Conservation (phyloP, 2,797 vertebrate genomes). For the Gambusia yucatana region DNA sequence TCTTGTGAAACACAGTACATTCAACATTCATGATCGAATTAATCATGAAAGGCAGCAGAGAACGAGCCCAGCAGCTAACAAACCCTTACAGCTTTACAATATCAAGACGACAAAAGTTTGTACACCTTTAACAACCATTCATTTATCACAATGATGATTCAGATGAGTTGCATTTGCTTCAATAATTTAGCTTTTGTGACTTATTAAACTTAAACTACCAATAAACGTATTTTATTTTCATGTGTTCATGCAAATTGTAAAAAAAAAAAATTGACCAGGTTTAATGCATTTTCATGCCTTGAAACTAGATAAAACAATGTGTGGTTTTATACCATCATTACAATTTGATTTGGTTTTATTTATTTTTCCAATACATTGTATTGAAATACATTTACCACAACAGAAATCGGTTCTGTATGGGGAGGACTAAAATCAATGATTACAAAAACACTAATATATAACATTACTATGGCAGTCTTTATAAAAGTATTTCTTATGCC, state of each 20-base stretch:
- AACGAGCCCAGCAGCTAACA: slow-evolving; percentile 13
- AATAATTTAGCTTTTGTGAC: background rate
- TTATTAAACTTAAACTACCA: background rate
- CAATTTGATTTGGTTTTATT: background rate
- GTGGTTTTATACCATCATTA: background rate
- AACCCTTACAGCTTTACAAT: slow-evolving; percentile 5
- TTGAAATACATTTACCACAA: background rate
- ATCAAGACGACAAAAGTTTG: background rate
- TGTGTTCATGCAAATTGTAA: background rate
- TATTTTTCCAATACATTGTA: background rate
- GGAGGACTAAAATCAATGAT: background rate
- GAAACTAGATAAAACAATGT: background rate
- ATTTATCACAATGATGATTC: slow-evolving; percentile 1
- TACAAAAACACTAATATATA: background rate
- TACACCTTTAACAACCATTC: slow-evolving; percentile 12
- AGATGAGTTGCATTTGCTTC: background rate
- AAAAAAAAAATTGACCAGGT: background rate
- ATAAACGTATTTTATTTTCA: background rate
- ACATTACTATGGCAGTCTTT: background rate
- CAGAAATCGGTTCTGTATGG: background rate
- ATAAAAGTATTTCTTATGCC: background rate
- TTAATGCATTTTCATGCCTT: background rate
- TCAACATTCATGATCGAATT: slow-evolving; percentile 42
- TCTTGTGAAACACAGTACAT: slow-evolving; percentile 18
- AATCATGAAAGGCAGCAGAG: slow-evolving; percentile 35